Evolutionary conservation across 2,113 vertebrate species (phyloP), one percentile per base, ranked within the genome.

Genomic region (Notothenia rossii): DNA sequence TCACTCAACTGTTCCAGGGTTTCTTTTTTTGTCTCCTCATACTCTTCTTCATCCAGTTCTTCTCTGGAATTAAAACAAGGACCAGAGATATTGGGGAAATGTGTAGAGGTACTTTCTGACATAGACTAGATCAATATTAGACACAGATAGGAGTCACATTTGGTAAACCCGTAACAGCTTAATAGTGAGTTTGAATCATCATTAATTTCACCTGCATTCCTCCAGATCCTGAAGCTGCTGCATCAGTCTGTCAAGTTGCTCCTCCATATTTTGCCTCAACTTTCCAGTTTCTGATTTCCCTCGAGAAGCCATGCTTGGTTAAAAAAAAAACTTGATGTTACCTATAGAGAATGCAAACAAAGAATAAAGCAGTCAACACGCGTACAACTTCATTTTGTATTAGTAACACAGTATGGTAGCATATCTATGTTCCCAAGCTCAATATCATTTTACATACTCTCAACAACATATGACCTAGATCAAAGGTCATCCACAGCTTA

Each of bases 161-260:
- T 22, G 29, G 17, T 40, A 6, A 10, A 12, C 53, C 58, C 33
- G 25, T 5, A 3, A 36, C 36, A 6, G 48, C 13, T 18, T n/a
- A 63, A 4, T 2, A n/a, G 5, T 43, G 33, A 8, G 33, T 9
- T 15, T 59, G 29, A 36, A 18, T 40, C 5, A 46, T 51, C 10
- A 14, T 5, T 1, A 3, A 59, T 54, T 9, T 80, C 93, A 99
- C 98, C 98, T 98, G 97, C 98, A 99, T 70, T 98, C 97, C 75
- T 99, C 98, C 82, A 99, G 93, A 77, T 99, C 98, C 73, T 98
- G 97, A 45, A 99, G 95, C 75, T 99, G 98, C 81, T 99, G 98
- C 97, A 99, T 97, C 74, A 99, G 88, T 80, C 98, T 95, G 82
- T 99, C 98, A 75, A 99, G 93, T 76, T 99, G 98, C 81, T 98